Base-by-base conservation (phyloP, 1,140 invertebrate species). In the Bacillus rossius region DNA sequence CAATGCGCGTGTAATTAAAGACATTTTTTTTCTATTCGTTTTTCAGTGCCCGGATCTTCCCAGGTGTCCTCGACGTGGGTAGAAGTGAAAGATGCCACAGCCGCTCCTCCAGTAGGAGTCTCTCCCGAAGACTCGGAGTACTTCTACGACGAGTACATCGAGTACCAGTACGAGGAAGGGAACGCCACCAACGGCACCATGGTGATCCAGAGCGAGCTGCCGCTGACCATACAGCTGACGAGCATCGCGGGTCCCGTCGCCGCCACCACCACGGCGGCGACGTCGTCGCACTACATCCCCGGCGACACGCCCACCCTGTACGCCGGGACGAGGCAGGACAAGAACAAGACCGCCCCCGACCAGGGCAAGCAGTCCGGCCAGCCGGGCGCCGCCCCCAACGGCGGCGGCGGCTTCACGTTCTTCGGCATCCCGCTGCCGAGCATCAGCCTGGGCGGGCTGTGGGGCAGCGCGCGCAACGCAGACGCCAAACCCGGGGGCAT, bases 371-470 rank as follows among this genome's bases (percentile, higher is more conserved):
- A 8, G 34, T 41, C 17, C 52, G 22, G 17, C 40, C 25, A 43
- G 14, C 34, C 47, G 14, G 10, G 3, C 23, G 1, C 23, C 43
- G 2, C 42, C 40, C 22, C 55, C 20, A 26, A 14, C 29, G 10
- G 10, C 22, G 26, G 40, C 7, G 43, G 79, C 4, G 79, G 85
- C 0, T 90, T 91, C 65, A 91, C 89, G 14, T 89, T 93, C 64
- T 92, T 93, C 65, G 91, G 91, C 0, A 81, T 92, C 62, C 89
- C 90, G 0, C 64, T 92, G 51, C 88, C 89, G 3, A 80, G 80
- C 52, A 68, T 92, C n/a, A 85, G 83, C 55, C 80, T 89, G 63
- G 79, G 76, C 23, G 84, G 81, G 68, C 71, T 88, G 8, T 82
- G 83, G 73, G 55, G 55, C 41, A 62, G 73, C 0, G 71, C 73